phyloP scores from a whole-genome alignment of 2,888 invertebrate genomes.

The Troilus luridus region DNA sequence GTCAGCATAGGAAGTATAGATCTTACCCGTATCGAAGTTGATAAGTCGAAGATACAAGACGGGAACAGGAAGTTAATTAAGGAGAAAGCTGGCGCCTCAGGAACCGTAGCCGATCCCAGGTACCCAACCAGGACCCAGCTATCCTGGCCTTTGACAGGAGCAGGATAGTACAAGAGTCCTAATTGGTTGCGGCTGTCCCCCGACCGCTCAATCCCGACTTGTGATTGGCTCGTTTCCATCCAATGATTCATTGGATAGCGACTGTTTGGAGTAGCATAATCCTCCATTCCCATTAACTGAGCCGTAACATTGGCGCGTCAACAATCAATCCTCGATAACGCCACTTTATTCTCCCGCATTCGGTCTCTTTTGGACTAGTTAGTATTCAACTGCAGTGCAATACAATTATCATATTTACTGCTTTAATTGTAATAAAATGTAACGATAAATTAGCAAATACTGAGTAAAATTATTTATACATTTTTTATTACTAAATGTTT shows the following conservation, averaged over 20 bases:
- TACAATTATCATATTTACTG: no score
- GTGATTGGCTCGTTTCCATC: constrained; percentile 17
- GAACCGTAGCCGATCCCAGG: not conserved
- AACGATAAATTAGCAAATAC: no score
- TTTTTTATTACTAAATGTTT: no score
- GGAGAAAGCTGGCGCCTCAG: not conserved
- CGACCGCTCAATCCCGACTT: not conserved
- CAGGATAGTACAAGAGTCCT: not conserved
- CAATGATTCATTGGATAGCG: not conserved
- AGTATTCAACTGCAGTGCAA: no score
- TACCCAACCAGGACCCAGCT: no score
- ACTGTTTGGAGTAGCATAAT: not conserved
- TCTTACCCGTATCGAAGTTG: not conserved
- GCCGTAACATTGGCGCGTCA: not conserved
- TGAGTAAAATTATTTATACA: no score
- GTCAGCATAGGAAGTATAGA: no score
- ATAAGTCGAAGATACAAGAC: not conserved
- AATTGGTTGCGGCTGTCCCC: constrained; percentile 4
- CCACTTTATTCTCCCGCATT: not conserved
- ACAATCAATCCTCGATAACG: not conserved
- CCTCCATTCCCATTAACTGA: not conserved
- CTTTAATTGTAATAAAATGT: no score
- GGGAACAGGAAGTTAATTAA: not conserved
- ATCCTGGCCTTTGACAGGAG: not conserved
- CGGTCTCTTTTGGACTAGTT: not conserved